A percentile compares a stretch with the other conserved stretches of the same genome.
Evolutionary conservation across 30 jellyfish, hydroid and myxozoan genomes (phyloP).

Genomic region (Turritopsis dohrnii): DNA sequence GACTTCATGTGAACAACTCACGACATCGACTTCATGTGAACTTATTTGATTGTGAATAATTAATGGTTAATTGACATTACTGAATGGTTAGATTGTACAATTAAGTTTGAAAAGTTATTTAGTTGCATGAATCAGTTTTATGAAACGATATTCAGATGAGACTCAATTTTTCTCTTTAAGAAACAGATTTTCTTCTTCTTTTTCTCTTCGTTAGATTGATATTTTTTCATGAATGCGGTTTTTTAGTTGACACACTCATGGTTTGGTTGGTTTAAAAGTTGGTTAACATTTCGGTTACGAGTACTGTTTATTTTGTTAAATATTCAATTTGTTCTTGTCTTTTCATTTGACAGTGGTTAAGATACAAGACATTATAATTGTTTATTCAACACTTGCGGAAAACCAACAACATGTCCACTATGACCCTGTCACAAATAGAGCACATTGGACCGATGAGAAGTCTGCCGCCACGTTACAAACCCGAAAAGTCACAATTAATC

Average conservation of each 20-base stretch:
- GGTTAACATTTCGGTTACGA: constrained; percentile 14
- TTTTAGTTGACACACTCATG: constrained; percentile 8
- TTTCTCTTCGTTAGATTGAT: background rate
- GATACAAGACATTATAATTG: background rate
- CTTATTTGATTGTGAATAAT: background rate
- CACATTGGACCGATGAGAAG: constrained; percentile 74
- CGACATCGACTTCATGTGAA: background rate
- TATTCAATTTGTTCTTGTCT: background rate
- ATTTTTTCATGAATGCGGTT: constrained; percentile 11
- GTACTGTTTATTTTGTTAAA: background rate
- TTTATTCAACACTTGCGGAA: background rate
- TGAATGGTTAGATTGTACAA: constrained; percentile 8
- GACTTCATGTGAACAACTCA: too few relatives aligned
- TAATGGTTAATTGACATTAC: background rate
- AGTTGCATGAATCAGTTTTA: background rate
- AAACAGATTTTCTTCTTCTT: constrained; percentile 6
- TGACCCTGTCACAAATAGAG: constrained; percentile 25
- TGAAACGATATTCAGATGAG: background rate
- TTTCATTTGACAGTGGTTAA: constrained; percentile 16
- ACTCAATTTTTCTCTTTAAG: background rate
- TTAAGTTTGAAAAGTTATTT: background rate
- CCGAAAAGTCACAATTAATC: constrained; percentile 79
- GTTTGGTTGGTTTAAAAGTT: constrained; percentile 8
- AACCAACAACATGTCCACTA: constrained; percentile 21
- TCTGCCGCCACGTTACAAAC: constrained; percentile 63